These are phyloP conservation scores for Andrena dorsata DNA, from an alignment of 2,888 invertebrate genomes.

Conservation along the genomic window DNA sequence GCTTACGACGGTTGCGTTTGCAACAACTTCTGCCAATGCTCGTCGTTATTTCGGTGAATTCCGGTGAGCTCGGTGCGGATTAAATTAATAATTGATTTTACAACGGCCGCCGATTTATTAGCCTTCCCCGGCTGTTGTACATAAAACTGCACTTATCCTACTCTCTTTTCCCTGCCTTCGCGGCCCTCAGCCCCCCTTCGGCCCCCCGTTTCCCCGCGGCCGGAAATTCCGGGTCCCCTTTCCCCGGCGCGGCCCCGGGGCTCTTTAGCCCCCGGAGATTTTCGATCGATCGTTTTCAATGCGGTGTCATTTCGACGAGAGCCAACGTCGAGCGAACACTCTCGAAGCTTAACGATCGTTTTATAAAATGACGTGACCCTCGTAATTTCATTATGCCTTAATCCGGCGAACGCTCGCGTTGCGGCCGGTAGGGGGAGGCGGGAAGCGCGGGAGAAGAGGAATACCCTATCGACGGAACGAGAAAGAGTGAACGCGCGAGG, in stretches of 20 bases:
- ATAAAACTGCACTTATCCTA: constrained; percentile 57
- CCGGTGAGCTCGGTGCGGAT: constrained; percentile 40
- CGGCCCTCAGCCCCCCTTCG: too few relatives aligned
- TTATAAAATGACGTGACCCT: constrained; percentile 64
- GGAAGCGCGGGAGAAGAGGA: constrained; percentile 3
- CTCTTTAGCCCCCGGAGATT: constrained; percentile 47
- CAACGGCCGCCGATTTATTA: constrained; percentile 45
- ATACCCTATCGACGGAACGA: not conserved
- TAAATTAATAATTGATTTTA: constrained; percentile 64
- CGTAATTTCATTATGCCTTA: constrained; percentile 66
- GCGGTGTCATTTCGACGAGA: constrained; percentile 61
- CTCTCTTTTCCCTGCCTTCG: constrained; percentile 4
- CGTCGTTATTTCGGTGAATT: constrained; percentile 46
- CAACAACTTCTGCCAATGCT: constrained; percentile 45
- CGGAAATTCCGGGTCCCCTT: constrained; percentile 29
- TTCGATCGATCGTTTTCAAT: constrained; percentile 63
- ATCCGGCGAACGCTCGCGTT: constrained; percentile 60
- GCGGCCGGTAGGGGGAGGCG: constrained; percentile 9
- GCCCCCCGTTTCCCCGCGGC: not conserved
- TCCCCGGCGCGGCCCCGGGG: not conserved
- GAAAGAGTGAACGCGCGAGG: not conserved
- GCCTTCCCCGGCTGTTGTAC: constrained; percentile 30
- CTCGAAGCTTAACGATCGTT: constrained; percentile 64
- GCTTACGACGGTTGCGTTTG: constrained; percentile 31
- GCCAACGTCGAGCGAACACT: constrained; percentile 53